Base-by-base conservation (phyloP, 2,797 vertebrate species). In the Pyrocephalus nanus region DNA sequence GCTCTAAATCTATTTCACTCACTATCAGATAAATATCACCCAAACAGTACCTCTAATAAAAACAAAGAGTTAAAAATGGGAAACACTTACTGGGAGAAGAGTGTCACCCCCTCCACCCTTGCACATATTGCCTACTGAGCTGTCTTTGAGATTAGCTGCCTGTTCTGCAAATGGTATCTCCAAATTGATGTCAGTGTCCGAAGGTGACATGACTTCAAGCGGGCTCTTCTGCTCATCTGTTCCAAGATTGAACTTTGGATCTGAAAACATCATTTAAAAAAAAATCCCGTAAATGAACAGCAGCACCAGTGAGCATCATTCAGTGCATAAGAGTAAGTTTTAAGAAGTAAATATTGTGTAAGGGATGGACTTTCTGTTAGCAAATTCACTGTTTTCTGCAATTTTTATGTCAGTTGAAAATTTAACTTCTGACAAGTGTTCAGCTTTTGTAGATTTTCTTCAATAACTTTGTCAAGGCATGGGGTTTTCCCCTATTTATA, bases 101-200 rank as follows among this genome's bases (percentile, higher is more conserved):
- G 98, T 91, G 60, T 99, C 98, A 2, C 98, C 97, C 11, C 98
- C 96, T 93, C 95, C 98, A 94, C 82, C 86, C 85, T 89, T 97
- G 66, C 82, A 94, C 18, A 79, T 95, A 81, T 92, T 97, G 92
- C 97, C 97, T 96, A 92, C 97, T 89, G 97, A 91, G 85, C 73
- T 97, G 22, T 99, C 99, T 96, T 97, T 98, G 93, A 98, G 98
- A 95, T 94, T 98, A 95, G 98, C 97, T 8, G 99, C 99, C 97
- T 99, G 99, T 93, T 99, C 99, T 9, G 99, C 98, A 97, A 99
- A 99, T 0, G 99, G 98, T 90, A 99, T 98, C 79, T 99, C 99
- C 72, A 99, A 97, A 86, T 99, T 98, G 90, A 99, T 98, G 62
- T 98, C 98, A 0, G 98, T 99, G 97, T 99, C 99, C 0, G 84